Evolutionary conservation across 2,797 vertebrate species (phyloP).

Genomic region (Alauda arvensis): DNA sequence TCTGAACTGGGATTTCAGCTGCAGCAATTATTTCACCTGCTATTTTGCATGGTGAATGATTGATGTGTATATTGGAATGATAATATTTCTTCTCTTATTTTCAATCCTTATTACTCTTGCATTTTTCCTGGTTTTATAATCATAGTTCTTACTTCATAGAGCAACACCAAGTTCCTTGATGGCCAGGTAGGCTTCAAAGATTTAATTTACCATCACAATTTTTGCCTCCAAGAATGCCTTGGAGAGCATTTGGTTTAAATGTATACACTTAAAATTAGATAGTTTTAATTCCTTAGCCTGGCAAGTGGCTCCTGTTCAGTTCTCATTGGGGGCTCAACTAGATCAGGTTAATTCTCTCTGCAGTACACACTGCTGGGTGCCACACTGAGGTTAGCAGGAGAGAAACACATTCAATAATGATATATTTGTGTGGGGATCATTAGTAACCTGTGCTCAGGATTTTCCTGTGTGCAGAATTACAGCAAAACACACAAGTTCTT

Average conservation of each 20-base stretch:
- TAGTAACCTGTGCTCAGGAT: background rate
- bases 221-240: background rate
- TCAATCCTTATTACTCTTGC: background rate
- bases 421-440: background rate
- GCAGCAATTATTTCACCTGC: background rate
- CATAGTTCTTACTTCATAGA: background rate
- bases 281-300: background rate
- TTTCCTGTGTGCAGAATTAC: background rate
- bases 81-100: background rate
- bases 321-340: background rate
- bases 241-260: background rate
- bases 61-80: background rate
- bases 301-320: background rate
- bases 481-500: background rate
- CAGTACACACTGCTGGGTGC: background rate
- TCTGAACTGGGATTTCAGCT: background rate
- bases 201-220: background rate
- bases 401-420: background rate
- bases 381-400: background rate
- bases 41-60: background rate
- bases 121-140: background rate
- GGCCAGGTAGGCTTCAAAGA: background rate
- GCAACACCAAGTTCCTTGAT: background rate
- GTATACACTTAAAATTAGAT: background rate
- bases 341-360: background rate